These are phyloP conservation scores for Borostomias antarcticus DNA, from an alignment of 2,797 vertebrate species.

Conservation along the genomic window DNA sequence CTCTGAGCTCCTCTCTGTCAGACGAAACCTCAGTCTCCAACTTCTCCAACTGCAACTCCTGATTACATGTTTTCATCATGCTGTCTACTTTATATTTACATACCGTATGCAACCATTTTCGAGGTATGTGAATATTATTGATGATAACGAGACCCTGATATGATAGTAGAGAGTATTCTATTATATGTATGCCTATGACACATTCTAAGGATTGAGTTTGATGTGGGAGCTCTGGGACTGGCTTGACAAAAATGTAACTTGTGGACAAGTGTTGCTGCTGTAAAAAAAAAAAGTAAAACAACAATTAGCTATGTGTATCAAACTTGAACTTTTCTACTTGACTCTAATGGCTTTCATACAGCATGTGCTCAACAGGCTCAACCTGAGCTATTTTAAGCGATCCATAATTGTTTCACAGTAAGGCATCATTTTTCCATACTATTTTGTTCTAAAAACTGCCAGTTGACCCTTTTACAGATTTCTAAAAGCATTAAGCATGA, in stretches of 20 bases:
- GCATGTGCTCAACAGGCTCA: slow-evolving; percentile 2
- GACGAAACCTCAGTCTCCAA: slow-evolving; percentile 23
- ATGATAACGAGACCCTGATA: neutral
- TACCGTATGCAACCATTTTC: neutral
- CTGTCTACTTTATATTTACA: slow-evolving; percentile 16
- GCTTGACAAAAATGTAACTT: slow-evolving; percentile 25
- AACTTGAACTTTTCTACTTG: slow-evolving; percentile 49
- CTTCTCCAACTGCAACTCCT: slow-evolving; percentile 21
- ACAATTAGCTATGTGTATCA: slow-evolving; percentile 14
- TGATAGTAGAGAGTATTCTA: too few relatives aligned
- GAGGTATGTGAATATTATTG: neutral
- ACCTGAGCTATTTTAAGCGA: neutral
- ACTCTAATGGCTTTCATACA: slow-evolving; percentile 22
- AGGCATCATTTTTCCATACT: slow-evolving; percentile 13
- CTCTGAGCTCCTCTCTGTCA: slow-evolving; percentile 37
- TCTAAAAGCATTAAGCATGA: slow-evolving; percentile 29
- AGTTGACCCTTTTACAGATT: slow-evolving; percentile 40
- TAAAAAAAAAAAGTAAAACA: slow-evolving; percentile 15
- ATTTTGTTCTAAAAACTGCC: slow-evolving; percentile 34
- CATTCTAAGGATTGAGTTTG: slow-evolving; percentile 12
- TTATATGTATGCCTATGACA: neutral
- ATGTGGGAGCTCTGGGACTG: slow-evolving; percentile 28
- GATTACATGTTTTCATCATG: slow-evolving; percentile 16
- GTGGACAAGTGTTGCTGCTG: slow-evolving; percentile 37
- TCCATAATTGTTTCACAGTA: slow-evolving; percentile 8